Evolutionary conservation across 2,113 vertebrate species (phyloP).

Genomic region (Chaetodon trifascialis): DNA sequence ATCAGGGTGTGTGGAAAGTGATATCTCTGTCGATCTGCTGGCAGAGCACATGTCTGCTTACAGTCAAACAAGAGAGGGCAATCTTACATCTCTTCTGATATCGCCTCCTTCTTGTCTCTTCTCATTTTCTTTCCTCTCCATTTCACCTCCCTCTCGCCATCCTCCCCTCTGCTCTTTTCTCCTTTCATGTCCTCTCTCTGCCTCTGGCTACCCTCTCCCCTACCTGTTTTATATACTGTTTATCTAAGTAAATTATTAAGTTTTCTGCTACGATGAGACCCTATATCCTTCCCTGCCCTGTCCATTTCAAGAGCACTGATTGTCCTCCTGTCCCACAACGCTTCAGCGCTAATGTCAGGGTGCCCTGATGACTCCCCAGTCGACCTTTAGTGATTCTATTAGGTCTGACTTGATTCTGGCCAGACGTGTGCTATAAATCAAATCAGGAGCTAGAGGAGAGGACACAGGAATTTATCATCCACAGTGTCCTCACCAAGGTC

Average conservation of each 20-base stretch:
- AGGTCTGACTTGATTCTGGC: slow-evolving; percentile 56
- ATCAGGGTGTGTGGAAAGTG: slow-evolving; percentile 12
- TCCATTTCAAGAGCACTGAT: slow-evolving; percentile 35
- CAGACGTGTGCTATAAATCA: slow-evolving; percentile 64
- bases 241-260: slow-evolving; percentile 13
- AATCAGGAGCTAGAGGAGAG: slow-evolving; percentile 52
- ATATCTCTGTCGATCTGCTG: slow-evolving; percentile 29
- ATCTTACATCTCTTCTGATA: slow-evolving; percentile 19
- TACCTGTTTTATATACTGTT: neutral
- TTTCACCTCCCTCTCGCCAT: slow-evolving; percentile 12
- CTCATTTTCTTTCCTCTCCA: slow-evolving; percentile 16
- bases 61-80: slow-evolving; percentile 24
- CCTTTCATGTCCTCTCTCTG: neutral
- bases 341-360: slow-evolving; percentile 2
- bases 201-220: neutral
- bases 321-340: slow-evolving; percentile 14
- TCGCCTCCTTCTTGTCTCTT: slow-evolving; percentile 16
- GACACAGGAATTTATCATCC: slow-evolving; percentile 26
- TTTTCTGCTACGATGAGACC: slow-evolving; percentile 1
- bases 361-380: slow-evolving; percentile 20
- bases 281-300: neutral
- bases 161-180: neutral
- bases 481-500: slow-evolving; percentile 41
- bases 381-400: slow-evolving; percentile 60
- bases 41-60: slow-evolving; percentile 30